Evolutionary conservation across 2,113 vertebrate genomes (phyloP), one percentile per base, ranked within the genome.

Genomic region (Galbula dea): DNA sequence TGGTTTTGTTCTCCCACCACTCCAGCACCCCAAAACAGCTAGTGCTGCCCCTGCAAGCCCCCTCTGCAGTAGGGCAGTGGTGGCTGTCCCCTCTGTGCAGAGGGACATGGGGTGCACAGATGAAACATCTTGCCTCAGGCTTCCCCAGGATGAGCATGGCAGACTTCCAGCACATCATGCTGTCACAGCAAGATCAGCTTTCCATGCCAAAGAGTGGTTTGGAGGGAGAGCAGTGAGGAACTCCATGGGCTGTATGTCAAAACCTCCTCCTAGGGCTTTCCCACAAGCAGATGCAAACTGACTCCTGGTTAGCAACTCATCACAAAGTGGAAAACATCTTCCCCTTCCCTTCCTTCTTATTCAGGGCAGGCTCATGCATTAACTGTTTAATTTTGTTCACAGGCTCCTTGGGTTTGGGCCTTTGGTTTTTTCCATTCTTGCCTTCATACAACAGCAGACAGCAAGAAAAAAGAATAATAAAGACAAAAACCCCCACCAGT

Each of bases 151-250:
- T 0, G 2, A 62, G 30, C 0, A 12, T 84, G 82, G 86, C 95
- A 95, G 55, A 18, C 36, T 69, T 87, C 93, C 91, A 95, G 58
- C 36, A n/a, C 2, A 19, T 45, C 61, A 32, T 43, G 71, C 84
- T 89, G 93, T 83, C 89, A 76, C 93, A 89, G 87, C 83, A 83
- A 86, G 90, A 92, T 86, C 83, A 69, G 89, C 55, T 94, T 96
- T 91, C 74, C 46, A 51, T 14, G 43, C 46, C 0, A 8, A 34
- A 49, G 49, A 62, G 43, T 7, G 32, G 29, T 63, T 82, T 41
- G 58, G 69, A 92, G 55, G 39, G 80, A 81, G 65, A 91, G 92
- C 82, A 68, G 79, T 26, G 49, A 67, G 71, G 91, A 95, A 89
- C 75, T 74, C 89, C 89, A 71, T 0, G 21, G 63, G 63, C 67